Evolutionary conservation across 2,113 vertebrate species (phyloP).

Genomic region (Procavia capensis): DNA sequence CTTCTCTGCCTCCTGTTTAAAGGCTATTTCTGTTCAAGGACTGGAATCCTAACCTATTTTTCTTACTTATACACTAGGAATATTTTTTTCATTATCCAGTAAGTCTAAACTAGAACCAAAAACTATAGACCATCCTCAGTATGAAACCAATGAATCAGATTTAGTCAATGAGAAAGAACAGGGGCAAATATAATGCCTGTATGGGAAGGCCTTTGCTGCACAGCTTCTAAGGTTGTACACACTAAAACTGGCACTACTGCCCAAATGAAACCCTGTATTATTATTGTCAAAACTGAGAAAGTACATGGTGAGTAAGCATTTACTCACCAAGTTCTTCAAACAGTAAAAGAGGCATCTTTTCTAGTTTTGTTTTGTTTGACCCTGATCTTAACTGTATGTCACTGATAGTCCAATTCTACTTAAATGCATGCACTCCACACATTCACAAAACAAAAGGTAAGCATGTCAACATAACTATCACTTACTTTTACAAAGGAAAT

Average conservation of each 20-base stretch:
- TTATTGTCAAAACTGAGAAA: neutral
- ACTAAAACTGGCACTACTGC: neutral
- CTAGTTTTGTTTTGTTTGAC: neutral
- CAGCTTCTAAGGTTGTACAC: neutral
- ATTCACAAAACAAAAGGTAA: neutral
- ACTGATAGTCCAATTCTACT: neutral
- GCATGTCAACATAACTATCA: neutral
- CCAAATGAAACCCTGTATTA: neutral
- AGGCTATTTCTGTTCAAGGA: constrained; percentile 1
- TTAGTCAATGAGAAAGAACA: neutral
- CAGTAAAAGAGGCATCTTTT: neutral
- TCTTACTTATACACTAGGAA: neutral
- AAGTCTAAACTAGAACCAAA: neutral
- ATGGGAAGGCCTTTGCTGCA: neutral
- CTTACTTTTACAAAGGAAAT: constrained; percentile 15
- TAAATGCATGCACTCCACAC: neutral
- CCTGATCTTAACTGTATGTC: neutral
- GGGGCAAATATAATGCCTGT: neutral
- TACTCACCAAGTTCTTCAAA: constrained; percentile 8
- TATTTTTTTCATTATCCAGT: neutral
- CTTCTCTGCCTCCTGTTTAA: neutral
- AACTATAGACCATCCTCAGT: neutral
- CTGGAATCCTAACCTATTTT: neutral
- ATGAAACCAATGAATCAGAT: neutral
- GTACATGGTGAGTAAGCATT: neutral